A percentile compares a stretch with the other conserved stretches of the same genome.
Evolutionary conservation across 2,797 vertebrate genomes (phyloP).

Genomic region (Centropyge bicolor): DNA sequence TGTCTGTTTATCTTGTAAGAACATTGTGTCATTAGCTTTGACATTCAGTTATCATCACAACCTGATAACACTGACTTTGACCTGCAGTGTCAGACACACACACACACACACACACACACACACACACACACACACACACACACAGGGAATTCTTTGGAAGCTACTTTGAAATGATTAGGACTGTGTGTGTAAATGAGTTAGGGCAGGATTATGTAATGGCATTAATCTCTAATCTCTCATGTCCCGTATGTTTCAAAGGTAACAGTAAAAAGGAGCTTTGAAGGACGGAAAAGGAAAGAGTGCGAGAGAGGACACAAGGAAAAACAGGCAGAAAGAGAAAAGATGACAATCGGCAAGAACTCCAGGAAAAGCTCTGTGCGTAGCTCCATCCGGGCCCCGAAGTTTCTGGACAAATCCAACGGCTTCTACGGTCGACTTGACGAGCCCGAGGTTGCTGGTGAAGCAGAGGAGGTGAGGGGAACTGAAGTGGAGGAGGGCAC

Average conservation of each 20-base stretch:
- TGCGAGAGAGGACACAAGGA: conserved; percentile 12
- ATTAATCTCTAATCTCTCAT: conserved; percentile 56
- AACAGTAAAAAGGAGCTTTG: background rate
- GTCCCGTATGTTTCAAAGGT: conserved; percentile 21
- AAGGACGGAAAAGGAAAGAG: background rate
- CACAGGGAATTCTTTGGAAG: background rate
- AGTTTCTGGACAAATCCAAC: conserved; percentile 82
- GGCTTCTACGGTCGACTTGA: conserved; percentile 86
- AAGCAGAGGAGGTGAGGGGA: conserved; percentile 26
- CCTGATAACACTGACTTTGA: conserved; percentile 56
- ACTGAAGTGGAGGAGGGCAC: conserved; percentile 9
- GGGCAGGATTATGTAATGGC: conserved; percentile 41
- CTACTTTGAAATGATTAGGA: conserved; percentile 12
- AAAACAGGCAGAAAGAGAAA: conserved; percentile 29
- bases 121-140: background rate
- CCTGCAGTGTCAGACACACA: conserved; percentile 28
- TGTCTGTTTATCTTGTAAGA: conserved; percentile 39
- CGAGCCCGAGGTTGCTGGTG: conserved; percentile 61
- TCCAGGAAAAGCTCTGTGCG: conserved; percentile 75
- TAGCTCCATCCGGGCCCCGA: conserved; percentile 78
- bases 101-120: conserved; percentile 23
- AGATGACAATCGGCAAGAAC: conserved; percentile 85
- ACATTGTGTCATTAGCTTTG: conserved; percentile 44
- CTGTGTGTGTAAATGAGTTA: background rate
- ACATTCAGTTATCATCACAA: conserved; percentile 36